phyloP scores from a whole-genome alignment of 2,888 invertebrate species.

The Sphecodes monilicornis region DNA sequence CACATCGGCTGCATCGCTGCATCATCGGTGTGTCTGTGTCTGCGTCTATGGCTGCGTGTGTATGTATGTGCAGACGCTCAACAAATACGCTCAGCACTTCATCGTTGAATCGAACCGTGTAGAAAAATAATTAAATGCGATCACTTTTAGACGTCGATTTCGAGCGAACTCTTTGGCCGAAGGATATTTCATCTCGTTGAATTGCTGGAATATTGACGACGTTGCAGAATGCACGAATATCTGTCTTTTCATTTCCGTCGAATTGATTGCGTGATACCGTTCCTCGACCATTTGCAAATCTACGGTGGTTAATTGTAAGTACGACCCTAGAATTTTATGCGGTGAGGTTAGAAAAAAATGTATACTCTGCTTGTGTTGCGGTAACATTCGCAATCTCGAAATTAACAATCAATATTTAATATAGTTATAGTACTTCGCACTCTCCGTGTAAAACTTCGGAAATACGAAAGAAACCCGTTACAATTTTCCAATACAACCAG shows the following conservation, averaged over 20 bases:
- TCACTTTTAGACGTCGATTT: conserved; percentile 30
- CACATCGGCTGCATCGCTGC: not conserved
- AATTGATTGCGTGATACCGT: not conserved
- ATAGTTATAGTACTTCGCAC: no score
- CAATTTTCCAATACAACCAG: no score
- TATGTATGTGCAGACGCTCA: conserved; percentile 26
- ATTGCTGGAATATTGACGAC: not conserved
- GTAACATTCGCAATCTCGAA: no score
- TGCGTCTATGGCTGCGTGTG: not conserved
- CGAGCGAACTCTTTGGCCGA: not conserved
- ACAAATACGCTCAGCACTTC: conserved; percentile 33
- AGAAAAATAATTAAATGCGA: conserved; percentile 39
- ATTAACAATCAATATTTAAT: no score
- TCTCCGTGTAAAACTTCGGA: no score
- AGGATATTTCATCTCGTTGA: conserved; percentile 7
- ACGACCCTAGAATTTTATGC: not conserved
- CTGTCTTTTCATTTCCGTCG: not conserved
- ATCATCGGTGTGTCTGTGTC: not conserved
- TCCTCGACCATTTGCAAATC: not conserved
- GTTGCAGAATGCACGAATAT: not conserved
- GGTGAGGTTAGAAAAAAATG: not conserved
- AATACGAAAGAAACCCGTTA: no score
- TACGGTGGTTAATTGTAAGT: not conserved
- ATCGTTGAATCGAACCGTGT: conserved; percentile 38
- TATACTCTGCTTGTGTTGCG: no score